Evolutionary conservation across 1,140 invertebrate genomes (phyloP).

Genomic region (Eupeodes corollae): DNA sequence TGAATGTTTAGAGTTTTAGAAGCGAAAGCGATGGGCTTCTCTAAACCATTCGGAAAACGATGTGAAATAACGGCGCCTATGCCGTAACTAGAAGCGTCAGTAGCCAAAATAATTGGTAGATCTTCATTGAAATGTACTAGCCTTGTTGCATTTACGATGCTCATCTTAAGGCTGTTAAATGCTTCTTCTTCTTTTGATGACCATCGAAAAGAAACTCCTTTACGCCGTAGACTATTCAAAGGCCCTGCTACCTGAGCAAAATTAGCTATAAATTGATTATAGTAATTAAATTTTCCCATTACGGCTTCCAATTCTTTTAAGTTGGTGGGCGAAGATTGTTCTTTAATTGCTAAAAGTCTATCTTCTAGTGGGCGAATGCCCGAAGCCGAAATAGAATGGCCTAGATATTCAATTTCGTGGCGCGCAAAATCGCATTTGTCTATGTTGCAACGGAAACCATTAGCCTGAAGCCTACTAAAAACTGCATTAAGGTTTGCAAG

Average conservation of each 20-base stretch:
- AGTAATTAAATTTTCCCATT: too few relatives aligned
- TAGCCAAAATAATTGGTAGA: conserved; percentile 25
- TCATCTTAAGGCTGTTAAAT: neutral
- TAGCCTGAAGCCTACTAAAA: conserved; percentile 3
- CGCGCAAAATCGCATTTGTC: conserved; percentile 1
- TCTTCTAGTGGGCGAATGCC: neutral
- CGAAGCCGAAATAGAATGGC: neutral
- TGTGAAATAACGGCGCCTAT: too few relatives aligned
- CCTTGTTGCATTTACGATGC: neutral
- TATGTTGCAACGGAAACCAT: conserved; percentile 7
- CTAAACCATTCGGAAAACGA: conserved; percentile 20
- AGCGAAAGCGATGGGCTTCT: conserved; percentile 13
- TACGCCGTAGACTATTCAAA: too few relatives aligned
- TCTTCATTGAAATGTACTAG: neutral
- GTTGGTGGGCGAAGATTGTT: neutral
- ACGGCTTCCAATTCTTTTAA: conserved; percentile 14
- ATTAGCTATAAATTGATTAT: too few relatives aligned
- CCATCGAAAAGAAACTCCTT: too few relatives aligned
- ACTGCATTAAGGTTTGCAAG: conserved; percentile 1
- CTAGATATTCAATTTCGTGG: neutral
- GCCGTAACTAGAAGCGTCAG: conserved; percentile 41
- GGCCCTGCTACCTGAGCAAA: too few relatives aligned
- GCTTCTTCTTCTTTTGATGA: neutral
- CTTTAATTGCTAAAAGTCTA: neutral
- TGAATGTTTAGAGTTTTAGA: conserved; percentile 9